Evolutionary conservation across 2,797 vertebrate species (phyloP).

Genomic region (Gallinago solitaria): DNA sequence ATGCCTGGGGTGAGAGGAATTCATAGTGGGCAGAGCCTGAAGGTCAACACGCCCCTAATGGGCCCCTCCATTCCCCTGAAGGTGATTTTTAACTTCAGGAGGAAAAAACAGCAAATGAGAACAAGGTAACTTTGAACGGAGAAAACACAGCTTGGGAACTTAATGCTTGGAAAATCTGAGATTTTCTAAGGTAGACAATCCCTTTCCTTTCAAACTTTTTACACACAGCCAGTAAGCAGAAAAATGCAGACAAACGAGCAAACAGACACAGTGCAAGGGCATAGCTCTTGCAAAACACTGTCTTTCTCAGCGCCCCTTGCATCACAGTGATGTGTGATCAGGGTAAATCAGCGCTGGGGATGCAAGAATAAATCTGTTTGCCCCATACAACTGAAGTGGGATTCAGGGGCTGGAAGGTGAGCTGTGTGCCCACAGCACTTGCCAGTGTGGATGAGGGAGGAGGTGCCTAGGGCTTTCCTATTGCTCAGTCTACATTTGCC

Average conservation of each 20-base stretch:
- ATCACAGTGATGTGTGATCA: rapidly evolving
- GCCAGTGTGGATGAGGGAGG: rapidly evolving
- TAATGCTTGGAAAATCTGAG: background rate
- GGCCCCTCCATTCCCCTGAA: background rate
- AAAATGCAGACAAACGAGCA: background rate
- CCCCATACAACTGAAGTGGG: background rate
- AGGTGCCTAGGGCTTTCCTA: background rate
- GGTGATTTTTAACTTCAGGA: constrained; percentile 8
- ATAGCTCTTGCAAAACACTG: background rate
- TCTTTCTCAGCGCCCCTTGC: background rate
- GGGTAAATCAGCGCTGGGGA: background rate
- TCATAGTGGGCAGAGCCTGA: constrained; percentile 9
- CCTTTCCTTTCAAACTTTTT: background rate
- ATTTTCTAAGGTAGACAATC: background rate
- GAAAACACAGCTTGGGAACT: background rate
- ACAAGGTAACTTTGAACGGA: background rate
- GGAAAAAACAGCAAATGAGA: background rate
- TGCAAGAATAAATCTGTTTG: background rate
- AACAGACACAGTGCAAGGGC: background rate
- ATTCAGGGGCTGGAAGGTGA: background rate
- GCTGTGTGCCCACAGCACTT: background rate
- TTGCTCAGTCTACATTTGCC: background rate
- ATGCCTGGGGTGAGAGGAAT: background rate
- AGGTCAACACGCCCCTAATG: background rate
- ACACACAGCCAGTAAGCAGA: background rate